Evolutionary conservation across 2,888 invertebrate species (phyloP), one percentile per base, ranked within the genome.

Genomic region (Napeogenes sylphis): DNA sequence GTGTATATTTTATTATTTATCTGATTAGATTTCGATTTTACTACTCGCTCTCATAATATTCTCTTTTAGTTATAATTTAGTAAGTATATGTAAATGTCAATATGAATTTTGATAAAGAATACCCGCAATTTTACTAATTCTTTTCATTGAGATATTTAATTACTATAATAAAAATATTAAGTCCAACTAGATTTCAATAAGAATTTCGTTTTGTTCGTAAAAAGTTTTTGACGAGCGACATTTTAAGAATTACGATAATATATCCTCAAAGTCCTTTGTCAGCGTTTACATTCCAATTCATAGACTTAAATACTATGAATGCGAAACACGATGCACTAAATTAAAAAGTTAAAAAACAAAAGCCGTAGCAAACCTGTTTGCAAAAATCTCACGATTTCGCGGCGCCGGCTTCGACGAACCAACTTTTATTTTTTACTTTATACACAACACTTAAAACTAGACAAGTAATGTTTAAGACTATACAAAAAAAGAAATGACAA

Each of bases 321-420:
- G 61, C 58, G 60, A 60, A 62, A 58, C 62, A 64, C 51, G 68
- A 68, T 76, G 75, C 73, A 75, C 61, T 70, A 70, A 74, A 81
- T 74, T 75, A 79, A 78, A 81, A 79, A 70, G 67, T 72, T 65
- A 65, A 74, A 76, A 74, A 77, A 78, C 73, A 71, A 73, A 72
- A 72, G 70, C 71, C 68, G 58, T 58, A 63, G 69, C 71, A 81
- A 86, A 85, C 86, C 84, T 70, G 75, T 74, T 75, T 74, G 72
- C 72, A 71, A 74, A 86, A 87, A 84, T 84, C 83, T 83, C 79
- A 80, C 78, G 81, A 82, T 79, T 81, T 82, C 78, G 78, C 82
- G 78, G 74, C 69, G 69, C 72, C 73, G 76, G 77, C 77, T 62
- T 59, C 64, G 71, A 79, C 77, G 68, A 76, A 75, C 74, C 76